These are phyloP conservation scores for Jaculus jaculus DNA, from an alignment of 2,113 vertebrate genomes.

Conservation along the genomic window DNA sequence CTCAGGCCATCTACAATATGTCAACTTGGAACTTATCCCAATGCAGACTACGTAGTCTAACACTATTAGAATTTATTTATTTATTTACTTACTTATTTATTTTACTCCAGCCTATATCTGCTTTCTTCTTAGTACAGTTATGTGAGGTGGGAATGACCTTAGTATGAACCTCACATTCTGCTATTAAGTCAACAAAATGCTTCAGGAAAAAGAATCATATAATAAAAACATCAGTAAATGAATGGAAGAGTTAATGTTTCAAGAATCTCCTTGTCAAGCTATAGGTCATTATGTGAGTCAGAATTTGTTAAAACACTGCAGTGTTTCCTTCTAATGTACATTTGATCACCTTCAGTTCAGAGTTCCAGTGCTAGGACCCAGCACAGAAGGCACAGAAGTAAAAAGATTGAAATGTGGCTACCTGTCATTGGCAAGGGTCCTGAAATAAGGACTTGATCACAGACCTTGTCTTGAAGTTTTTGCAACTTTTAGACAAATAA, in stretches of 20 bases:
- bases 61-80: background rate
- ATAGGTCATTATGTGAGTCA: slow-evolving; percentile 29
- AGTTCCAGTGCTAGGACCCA: background rate
- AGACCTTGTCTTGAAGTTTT: background rate
- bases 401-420: background rate
- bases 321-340: background rate
- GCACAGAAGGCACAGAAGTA: background rate
- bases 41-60: background rate
- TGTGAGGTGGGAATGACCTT: slow-evolving; percentile 38
- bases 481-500: slow-evolving; percentile 13
- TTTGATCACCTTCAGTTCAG: slow-evolving; percentile 42
- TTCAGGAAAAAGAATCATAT: background rate
- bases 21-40: background rate
- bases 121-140: background rate
- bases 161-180: slow-evolving; percentile 36
- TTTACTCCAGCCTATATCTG: background rate
- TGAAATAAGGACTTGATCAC: background rate
- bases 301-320: slow-evolving; percentile 27
- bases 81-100: too few relatives aligned
- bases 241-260: slow-evolving; percentile 12
- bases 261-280: background rate
- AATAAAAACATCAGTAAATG: background rate
- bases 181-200: slow-evolving; percentile 42
- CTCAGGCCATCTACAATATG: background rate
- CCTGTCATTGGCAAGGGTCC: background rate